Conservation (phyloP, 2,888 invertebrate species). For the Anoplius nigerrimus region DNA sequence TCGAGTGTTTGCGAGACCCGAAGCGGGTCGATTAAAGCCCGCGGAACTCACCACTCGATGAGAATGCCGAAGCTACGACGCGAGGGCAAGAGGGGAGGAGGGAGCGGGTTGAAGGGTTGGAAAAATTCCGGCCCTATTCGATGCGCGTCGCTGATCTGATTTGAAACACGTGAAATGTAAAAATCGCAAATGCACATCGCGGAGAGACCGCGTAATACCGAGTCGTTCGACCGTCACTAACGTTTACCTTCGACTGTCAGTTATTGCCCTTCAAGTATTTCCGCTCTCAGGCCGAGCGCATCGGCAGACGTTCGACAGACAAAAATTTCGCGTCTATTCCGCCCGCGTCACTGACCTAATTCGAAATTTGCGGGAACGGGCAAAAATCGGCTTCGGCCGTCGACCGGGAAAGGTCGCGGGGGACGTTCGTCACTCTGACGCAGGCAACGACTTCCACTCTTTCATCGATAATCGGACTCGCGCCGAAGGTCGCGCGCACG, state of each 20-base stretch:
- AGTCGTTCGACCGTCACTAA: not conserved
- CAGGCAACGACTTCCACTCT: no score
- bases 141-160: no score
- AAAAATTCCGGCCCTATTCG: no score
- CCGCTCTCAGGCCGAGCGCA: not conserved
- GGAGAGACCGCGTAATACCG: not conserved
- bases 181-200: not conserved
- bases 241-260: not conserved
- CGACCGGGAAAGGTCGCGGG: no score
- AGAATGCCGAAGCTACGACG: conserved; percentile 39
- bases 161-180: not conserved
- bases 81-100: not conserved
- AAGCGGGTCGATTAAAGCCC: conserved; percentile 65
- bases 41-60: conserved; percentile 44
- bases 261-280: conserved; percentile 1
- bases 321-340: no score
- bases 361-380: no score
- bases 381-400: no score
- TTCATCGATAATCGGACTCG: no score
- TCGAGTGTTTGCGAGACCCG: conserved; percentile 58
- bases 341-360: no score
- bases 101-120: not conserved
- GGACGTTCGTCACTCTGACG: no score
- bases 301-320: no score
- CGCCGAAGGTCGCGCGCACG: no score